Evolutionary conservation across 2,113 vertebrate species (phyloP), one percentile per base, ranked within the genome.

Genomic region (Nyctibius bracteatus): DNA sequence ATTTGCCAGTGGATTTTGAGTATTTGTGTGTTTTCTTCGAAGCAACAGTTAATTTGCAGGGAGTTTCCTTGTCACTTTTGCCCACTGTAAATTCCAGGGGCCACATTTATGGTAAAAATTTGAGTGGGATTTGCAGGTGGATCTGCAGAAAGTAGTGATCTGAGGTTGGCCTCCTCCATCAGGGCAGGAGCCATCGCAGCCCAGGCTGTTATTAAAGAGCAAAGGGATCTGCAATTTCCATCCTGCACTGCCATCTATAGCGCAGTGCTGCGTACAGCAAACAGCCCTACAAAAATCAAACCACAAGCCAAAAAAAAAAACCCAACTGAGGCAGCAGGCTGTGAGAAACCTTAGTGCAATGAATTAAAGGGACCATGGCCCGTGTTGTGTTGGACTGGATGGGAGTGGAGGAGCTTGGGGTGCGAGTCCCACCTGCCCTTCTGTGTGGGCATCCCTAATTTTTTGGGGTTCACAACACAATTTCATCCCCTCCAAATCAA

Each of bases 231-330:
- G 92, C 96, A 97, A 80, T 94, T 81, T 91, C 66, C 96, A 10
- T 94, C 96, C 97, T 98, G 90, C 93, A 95, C 72, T 98, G 98
- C 97, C 98, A 96, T 55, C 98, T 98, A 96, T 96, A 94, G 98
- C 17, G 8, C 92, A 23, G 90, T 1, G 3, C 47, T 28, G 61
- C 1, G 16, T 73, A 84, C 79, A 90, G 86, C 96, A 73, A 72
- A 88, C 21, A 46, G 33, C 14, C 2, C 59, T 16, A 79, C 55
- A 11, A 43, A 74, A 65, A 68, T 30, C 74, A 17, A 24, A 46
- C 24, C 90, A 63, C 57, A 18, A 51, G 43, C n/a, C 18, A 25
- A 59, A 79, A 67, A 79, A 67, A 44, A 33, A 7, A 8, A 2
- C 13, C 17, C 31, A 20, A 10, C 13, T 4, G 68, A 63, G 77